Percentiles rank a stretch among this genome's conserved stretches.
phyloP scores from a whole-genome alignment of 2,113 vertebrate genomes.

The Coracopsis vasa region DNA sequence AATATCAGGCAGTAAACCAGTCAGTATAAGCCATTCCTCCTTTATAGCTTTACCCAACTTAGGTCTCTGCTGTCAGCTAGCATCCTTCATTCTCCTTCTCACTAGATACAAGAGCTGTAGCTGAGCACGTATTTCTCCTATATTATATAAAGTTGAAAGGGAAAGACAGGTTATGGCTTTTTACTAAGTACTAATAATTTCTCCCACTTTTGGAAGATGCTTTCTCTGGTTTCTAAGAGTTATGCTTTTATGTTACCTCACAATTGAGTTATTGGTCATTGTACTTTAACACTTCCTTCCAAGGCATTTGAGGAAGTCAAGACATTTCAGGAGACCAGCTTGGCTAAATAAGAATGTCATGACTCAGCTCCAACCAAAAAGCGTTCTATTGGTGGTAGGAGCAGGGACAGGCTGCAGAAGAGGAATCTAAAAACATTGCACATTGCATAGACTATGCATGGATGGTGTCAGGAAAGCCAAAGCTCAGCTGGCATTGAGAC shows the following conservation, averaged over 20 bases:
- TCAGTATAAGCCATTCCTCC: neutral
- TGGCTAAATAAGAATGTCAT: neutral
- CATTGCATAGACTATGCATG: neutral
- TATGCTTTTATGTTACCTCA: neutral
- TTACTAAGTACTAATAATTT: neutral
- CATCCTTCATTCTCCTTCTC: neutral
- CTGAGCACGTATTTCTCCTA: neutral
- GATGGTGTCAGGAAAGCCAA: neutral
- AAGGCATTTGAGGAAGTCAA: neutral
- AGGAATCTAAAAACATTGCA: neutral
- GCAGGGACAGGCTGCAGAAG: neutral
- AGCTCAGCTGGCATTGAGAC: neutral
- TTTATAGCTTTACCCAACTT: neutral
- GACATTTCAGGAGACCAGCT: neutral
- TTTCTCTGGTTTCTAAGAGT: neutral
- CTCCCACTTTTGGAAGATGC: neutral
- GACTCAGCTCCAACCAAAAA: neutral
- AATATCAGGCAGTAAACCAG: neutral
- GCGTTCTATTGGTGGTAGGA: fast-evolving
- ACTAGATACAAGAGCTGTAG: neutral
- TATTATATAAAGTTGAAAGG: neutral
- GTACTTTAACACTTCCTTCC: neutral
- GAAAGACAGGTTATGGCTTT: neutral
- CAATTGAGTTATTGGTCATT: neutral
- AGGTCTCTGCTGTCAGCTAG: neutral